Evolutionary conservation across 1,140 invertebrate species (phyloP).

Genomic region (Drosophila takahashii): DNA sequence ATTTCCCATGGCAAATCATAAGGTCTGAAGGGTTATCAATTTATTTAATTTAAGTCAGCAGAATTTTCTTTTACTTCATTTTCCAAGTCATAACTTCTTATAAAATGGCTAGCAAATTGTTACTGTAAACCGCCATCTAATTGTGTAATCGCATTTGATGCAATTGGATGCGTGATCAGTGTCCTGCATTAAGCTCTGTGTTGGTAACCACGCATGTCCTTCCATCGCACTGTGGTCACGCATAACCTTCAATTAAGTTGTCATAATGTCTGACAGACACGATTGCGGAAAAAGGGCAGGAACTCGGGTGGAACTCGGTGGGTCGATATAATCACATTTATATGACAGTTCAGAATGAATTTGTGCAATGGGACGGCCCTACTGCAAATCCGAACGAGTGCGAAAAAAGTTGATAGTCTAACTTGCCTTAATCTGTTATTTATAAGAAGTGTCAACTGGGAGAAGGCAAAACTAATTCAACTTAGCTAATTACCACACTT

Average conservation of each 20-base stretch:
- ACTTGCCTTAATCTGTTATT: slow-evolving; percentile 26
- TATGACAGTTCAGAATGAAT: slow-evolving; percentile 37
- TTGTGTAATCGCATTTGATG: slow-evolving; percentile 51
- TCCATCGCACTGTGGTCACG: slow-evolving; percentile 22
- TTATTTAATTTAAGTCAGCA: background rate
- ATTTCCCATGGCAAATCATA: background rate
- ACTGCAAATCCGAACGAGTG: slow-evolving; percentile 7
- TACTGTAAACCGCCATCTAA: slow-evolving; percentile 17
- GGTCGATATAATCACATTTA: slow-evolving; percentile 46
- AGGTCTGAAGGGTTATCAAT: background rate
- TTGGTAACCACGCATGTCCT: slow-evolving; percentile 10
- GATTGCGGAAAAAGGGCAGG: background rate
- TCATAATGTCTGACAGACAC: slow-evolving; percentile 46
- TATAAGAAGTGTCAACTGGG: slow-evolving; percentile 20
- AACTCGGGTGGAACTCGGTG: background rate
- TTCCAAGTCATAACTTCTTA: background rate
- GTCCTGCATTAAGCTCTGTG: slow-evolving; percentile 18
- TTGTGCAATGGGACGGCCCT: slow-evolving; percentile 37
- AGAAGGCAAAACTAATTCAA: background rate
- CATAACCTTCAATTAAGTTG: slow-evolving; percentile 69
- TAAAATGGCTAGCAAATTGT: slow-evolving; percentile 8
- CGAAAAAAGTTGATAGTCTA: slow-evolving; percentile 21
- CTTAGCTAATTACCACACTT: slow-evolving; percentile 29
- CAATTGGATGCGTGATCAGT: slow-evolving; percentile 39
- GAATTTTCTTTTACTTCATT: background rate